Conservation (phyloP, 1,140 invertebrate species). For the Caligus rogercresseyi region DNA sequence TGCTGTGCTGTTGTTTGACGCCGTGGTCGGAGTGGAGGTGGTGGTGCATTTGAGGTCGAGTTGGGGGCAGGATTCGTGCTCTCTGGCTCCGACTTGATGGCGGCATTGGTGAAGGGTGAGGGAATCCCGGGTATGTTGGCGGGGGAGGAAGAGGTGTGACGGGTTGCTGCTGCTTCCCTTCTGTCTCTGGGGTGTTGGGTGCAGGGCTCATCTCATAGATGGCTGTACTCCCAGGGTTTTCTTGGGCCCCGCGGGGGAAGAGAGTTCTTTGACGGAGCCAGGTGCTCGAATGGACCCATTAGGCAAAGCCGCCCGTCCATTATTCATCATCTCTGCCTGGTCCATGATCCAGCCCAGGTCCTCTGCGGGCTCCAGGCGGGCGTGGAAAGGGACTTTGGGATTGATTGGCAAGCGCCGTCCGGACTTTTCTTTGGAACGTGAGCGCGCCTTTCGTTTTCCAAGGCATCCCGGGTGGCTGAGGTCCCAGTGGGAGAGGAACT, state of each 20-base stretch:
- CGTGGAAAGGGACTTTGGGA: constrained; percentile 18
- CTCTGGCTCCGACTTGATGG: not conserved
- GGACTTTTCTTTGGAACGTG: not conserved
- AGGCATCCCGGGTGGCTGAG: constrained; percentile 3
- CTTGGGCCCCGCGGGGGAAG: not conserved
- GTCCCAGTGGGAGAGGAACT: constrained; percentile 14
- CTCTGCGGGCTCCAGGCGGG: not conserved
- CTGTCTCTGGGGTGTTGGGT: not conserved
- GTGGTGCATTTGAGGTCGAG: not conserved
- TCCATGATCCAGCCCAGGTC: constrained; percentile 13
- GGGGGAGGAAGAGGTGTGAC: not conserved
- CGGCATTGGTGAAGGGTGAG: not conserved
- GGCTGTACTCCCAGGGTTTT: not conserved
- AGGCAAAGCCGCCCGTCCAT: not conserved
- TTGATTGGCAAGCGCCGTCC: constrained; percentile 4
- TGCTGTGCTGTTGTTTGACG: constrained; percentile 7
- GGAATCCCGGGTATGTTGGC: constrained; percentile 11
- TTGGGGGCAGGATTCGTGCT: not conserved
- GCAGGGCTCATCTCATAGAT: not conserved
- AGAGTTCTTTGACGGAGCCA: not conserved
- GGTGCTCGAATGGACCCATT: not conserved
- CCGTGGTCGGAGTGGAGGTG: not conserved
- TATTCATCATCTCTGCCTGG: constrained; percentile 2
- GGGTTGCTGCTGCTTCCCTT: too few species aligned
- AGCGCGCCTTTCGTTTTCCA: constrained; percentile 2